Percentiles rank a stretch among this genome's conserved stretches.
These are phyloP conservation scores for Fabriciana adippe DNA, from an alignment of 2,888 invertebrate species.

Conservation along the genomic window DNA sequence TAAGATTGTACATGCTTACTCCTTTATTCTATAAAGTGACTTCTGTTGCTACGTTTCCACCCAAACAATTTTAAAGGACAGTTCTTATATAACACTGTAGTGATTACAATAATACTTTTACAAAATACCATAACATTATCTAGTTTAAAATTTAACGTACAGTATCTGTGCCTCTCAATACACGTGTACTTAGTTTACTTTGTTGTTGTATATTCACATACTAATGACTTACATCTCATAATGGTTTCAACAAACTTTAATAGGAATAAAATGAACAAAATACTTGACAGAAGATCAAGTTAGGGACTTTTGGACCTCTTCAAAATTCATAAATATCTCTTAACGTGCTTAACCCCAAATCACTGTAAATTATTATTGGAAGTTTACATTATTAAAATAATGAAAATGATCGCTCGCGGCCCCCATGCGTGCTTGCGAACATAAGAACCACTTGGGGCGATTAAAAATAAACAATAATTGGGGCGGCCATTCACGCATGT, in stretches of 20 bases:
- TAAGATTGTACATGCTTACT: too few species aligned
- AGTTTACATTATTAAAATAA: constrained; percentile 83
- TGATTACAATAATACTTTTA: too few species aligned
- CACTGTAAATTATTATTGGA: constrained; percentile 82
- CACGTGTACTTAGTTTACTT: too few species aligned
- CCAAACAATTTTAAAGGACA: too few species aligned
- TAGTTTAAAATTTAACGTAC: too few species aligned
- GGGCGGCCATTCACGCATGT: constrained; percentile 82
- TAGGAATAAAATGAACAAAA: constrained; percentile 51
- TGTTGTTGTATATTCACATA: too few species aligned
- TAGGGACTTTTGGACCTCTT: constrained; percentile 63
- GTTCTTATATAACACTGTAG: too few species aligned
- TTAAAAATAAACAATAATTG: constrained; percentile 83
- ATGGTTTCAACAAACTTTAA: neutral
- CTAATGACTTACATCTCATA: too few species aligned
- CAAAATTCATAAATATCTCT: constrained; percentile 78
- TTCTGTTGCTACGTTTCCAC: too few species aligned
- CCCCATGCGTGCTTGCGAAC: constrained; percentile 80
- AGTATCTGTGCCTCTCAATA: too few species aligned
- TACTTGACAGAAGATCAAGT: constrained; percentile 65
- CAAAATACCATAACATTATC: too few species aligned
- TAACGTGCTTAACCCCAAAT: constrained; percentile 82
- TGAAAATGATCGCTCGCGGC: constrained; percentile 80
- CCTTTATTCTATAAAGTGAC: too few species aligned
- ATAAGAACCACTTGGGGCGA: constrained; percentile 81